Evolutionary conservation across 1,140 invertebrate species (phyloP), one percentile per base, ranked within the genome.

Genomic region (Stratiolaelaps scimitus): DNA sequence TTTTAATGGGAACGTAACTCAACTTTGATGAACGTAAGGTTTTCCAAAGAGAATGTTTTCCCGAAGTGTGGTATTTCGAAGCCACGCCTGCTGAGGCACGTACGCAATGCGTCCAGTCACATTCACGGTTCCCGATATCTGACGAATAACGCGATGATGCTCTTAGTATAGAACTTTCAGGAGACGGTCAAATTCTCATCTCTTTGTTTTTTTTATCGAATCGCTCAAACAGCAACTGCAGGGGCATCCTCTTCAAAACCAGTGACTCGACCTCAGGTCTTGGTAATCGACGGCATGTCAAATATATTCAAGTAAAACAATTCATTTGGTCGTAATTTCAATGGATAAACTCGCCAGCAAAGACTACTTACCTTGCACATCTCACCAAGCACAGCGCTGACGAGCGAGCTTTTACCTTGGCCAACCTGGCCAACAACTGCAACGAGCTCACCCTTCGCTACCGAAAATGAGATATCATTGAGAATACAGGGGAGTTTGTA

Each of bases 371-470:
- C 76, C 66, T 72, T 72, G 7, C 75, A 72, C 75, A 80, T 75
- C 68, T 78, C 77, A 23, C 81, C 81, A 0, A 82, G 71, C 19
- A 82, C 70, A 7, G 81, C 78, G 4, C 78, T 76, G 0, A 82
- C 68, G 1, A 83, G 70, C 1, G 80, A 80, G n/a, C 78, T 80
- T 71, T 83, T 83, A 44, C 79, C 79, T 6, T 73, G 65, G 1
- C 79, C 79, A 46, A 81, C 79, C 65, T 74, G 72, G 15, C 76
- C 79, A n/a, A 82, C 76, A 28, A 79, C 72, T 5, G 78, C 79
- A 17, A 77, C 72, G 6, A 79, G 60, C 75, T 85, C 76, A n/a
- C 77, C 85, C 85, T 70, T 4, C 76, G 76, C 68, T 43, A 72
- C 67, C 30, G 64, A 26, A 48, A 72, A 68, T 71, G 64, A 64